These are phyloP conservation scores for Amiota minor DNA, from an alignment of 2,888 invertebrate species.

Conservation along the genomic window DNA sequence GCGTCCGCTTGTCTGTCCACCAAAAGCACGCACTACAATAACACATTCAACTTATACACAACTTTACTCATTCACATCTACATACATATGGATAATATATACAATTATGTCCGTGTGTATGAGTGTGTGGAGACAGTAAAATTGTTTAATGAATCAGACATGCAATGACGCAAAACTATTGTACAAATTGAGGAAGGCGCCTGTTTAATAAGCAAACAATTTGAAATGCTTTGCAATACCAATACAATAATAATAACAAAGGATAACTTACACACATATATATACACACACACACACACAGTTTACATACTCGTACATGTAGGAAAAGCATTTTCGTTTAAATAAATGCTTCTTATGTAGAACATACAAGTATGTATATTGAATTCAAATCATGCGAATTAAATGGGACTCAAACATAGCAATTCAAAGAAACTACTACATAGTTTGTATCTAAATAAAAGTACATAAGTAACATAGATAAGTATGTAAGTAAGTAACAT, in stretches of 20 bases:
- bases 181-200: no score
- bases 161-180: slow-evolving; percentile 14
- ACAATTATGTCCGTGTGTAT: neutral
- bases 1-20: neutral
- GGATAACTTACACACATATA: no score
- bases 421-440: no score
- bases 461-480: neutral
- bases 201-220: slow-evolving; percentile 1
- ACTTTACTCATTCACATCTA: neutral
- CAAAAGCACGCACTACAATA: neutral
- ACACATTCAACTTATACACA: neutral
- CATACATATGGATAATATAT: neutral
- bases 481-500: no score
- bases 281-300: neutral
- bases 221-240: slow-evolving; percentile 6
- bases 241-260: no score
- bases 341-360: slow-evolving; percentile 4
- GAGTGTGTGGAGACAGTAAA: neutral
- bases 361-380: no score
- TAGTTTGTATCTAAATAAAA: neutral
- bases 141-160: slow-evolving; percentile 9
- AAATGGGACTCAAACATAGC: no score
- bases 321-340: slow-evolving; percentile 14
- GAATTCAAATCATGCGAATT: no score
- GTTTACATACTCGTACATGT: neutral